Evolutionary conservation across 2,888 invertebrate species (phyloP), one percentile per base, ranked within the genome.

Genomic region (Thereva unica): DNA sequence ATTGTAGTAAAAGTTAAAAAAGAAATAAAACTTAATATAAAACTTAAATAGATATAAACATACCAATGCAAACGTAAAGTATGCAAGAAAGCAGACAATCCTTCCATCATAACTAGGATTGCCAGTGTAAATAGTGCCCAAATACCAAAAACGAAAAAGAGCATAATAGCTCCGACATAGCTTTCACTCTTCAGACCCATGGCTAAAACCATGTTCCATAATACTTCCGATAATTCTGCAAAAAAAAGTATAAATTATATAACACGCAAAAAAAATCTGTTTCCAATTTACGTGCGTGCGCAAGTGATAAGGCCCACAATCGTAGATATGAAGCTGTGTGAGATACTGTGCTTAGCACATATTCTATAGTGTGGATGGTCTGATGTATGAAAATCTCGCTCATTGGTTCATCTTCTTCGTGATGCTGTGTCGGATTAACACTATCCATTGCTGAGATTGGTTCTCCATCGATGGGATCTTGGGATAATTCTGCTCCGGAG

Each of bases 51-150:
- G 23, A 2, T 23, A 35, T 23, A 37, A 54, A 71, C 71, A 80
- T 80, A 95, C 97, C 97, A 97, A 83, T 97, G 97, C 77, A 97
- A 86, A 85, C 99, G 94, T 74, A 99, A 86, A 0, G 98, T 97
- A 80, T 99, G 99, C 73, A 99, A 85, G 85, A 99, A 99, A 49
- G 99, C 99, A 8, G 97, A 98, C 9, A 99, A 86, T 4, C 99
- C 99, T 84, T 99, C 99, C 95, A 99, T 99, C 76, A 98, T 86
- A 71, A 99, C 93, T 69, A 99, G 87, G 79, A 99, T 97, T 75
- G 92, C 92, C 52, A 99, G 85, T 0, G 99, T 98, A 71, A 98
- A 87, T 40, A 86, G 83, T 57, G 93, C 89, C 95, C 98, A 99
- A 76, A 90, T 88, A 67, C 87, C 89, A 83, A 99, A 99, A 47